phyloP scores from a whole-genome alignment of 2,797 vertebrate genomes.

The Pseudochirops corinnae region DNA sequence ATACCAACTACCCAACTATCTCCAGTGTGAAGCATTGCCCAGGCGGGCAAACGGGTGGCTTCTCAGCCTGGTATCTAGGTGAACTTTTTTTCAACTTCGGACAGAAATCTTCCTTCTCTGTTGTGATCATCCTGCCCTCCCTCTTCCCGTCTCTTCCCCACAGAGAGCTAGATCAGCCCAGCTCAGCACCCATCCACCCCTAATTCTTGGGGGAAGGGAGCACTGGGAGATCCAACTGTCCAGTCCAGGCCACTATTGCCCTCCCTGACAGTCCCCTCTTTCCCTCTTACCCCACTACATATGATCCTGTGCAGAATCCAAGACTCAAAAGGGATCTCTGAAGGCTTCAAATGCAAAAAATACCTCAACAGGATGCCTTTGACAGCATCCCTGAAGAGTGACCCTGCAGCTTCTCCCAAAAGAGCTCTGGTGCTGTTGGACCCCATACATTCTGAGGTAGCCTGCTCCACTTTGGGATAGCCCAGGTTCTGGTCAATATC shows the following conservation, averaged over 20 bases:
- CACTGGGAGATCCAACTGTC: not conserved
- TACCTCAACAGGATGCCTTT: not conserved
- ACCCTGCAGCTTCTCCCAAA: not conserved
- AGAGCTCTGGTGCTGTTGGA: not conserved
- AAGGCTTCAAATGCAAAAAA: not conserved
- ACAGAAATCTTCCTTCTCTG: not conserved
- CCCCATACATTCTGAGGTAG: not conserved
- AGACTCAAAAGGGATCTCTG: not conserved
- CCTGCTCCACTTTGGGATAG: not conserved
- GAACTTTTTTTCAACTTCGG: not conserved
- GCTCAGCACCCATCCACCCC: not conserved
- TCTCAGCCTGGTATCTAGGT: not conserved
- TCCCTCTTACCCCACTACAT: not conserved
- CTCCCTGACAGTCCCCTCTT: not conserved
- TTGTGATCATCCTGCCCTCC: not conserved
- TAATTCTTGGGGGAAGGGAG: not conserved
- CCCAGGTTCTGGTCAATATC: not conserved
- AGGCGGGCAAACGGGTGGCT: not conserved
- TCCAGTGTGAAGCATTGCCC: not conserved
- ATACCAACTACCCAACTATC: rapidly evolving
- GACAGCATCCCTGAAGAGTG: not conserved
- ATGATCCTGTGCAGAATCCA: not conserved
- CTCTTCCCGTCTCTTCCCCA: not conserved
- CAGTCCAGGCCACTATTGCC: not conserved
- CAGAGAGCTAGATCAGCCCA: not conserved